These are phyloP conservation scores for Botia kubotai DNA, from an alignment of 2,797 vertebrate genomes.

Conservation along the genomic window DNA sequence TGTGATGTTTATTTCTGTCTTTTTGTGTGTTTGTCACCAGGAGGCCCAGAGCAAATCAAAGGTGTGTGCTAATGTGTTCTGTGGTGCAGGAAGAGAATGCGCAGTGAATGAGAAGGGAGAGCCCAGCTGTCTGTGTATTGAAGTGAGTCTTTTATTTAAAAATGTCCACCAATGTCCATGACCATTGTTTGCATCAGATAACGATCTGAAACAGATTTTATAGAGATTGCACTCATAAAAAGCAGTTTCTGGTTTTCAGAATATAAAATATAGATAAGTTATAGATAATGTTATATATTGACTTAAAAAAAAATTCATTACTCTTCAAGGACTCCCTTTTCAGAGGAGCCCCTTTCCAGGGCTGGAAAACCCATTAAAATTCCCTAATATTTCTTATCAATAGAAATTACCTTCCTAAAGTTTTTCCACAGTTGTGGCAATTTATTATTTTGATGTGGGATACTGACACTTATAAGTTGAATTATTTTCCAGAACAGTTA, in stretches of 20 bases:
- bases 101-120: constrained; percentile 94
- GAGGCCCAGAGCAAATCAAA: constrained; percentile 94
- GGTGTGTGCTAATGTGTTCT: constrained; percentile 99
- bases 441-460: too few relatives aligned
- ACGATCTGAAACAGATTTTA: too few relatives aligned
- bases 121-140: constrained; percentile 96
- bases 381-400: too few relatives aligned
- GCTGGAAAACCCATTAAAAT: too few relatives aligned
- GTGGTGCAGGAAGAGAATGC: constrained; percentile 95
- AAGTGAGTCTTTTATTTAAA: constrained; percentile 74
- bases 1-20: constrained; percentile 4
- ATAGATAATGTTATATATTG: not conserved
- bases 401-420: too few relatives aligned
- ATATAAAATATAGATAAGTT: not conserved
- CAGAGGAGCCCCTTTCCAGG: too few relatives aligned
- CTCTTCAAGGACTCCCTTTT: too few relatives aligned
- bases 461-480: too few relatives aligned
- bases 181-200: too few relatives aligned
- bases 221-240: too few relatives aligned
- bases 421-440: not conserved
- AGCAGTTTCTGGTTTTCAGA: not conserved
- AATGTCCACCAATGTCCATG: not conserved
- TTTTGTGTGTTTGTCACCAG: constrained; percentile 71
- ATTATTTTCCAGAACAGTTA: not conserved
- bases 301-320: too few relatives aligned